These are phyloP conservation scores for Streptopelia turtur DNA, from an alignment of 2,797 vertebrate genomes.

Conservation along the genomic window DNA sequence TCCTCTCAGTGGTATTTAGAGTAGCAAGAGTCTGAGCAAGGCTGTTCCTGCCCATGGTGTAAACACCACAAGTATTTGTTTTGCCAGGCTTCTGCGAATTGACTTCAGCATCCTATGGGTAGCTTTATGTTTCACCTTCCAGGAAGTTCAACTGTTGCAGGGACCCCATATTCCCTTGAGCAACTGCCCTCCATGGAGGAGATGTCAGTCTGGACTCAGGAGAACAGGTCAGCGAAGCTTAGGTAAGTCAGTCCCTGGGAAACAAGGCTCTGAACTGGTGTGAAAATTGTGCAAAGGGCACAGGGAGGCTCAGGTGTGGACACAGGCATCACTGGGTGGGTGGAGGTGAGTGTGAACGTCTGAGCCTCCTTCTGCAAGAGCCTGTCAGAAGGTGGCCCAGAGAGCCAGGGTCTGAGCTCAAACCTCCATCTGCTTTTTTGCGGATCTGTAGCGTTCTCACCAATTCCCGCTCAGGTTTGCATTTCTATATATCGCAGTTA, in stretches of 20 bases:
- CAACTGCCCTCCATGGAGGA: background rate
- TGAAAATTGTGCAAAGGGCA: background rate
- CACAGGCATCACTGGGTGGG: rapidly evolving
- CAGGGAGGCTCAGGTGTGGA: background rate
- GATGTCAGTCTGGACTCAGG: background rate
- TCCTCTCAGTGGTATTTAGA: background rate
- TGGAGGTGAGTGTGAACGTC: background rate
- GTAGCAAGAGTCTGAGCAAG: background rate
- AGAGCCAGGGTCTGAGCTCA: background rate
- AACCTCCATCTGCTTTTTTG: background rate
- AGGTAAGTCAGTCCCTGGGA: background rate
- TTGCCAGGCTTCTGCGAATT: background rate
- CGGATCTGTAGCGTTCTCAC: background rate
- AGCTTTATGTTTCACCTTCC: background rate
- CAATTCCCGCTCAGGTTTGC: rapidly evolving
- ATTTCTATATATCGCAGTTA: background rate
- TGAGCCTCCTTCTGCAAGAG: background rate
- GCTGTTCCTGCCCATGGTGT: background rate
- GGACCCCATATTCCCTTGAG: background rate
- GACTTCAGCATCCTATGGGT: background rate
- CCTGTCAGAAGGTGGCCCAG: background rate
- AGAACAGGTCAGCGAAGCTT: background rate
- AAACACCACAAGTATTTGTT: background rate
- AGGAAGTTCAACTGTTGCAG: background rate
- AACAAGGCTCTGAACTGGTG: background rate